Evolutionary conservation across 2,113 vertebrate species (phyloP), one percentile per base, ranked within the genome.

Genomic region (Mystacornis crossleyi): DNA sequence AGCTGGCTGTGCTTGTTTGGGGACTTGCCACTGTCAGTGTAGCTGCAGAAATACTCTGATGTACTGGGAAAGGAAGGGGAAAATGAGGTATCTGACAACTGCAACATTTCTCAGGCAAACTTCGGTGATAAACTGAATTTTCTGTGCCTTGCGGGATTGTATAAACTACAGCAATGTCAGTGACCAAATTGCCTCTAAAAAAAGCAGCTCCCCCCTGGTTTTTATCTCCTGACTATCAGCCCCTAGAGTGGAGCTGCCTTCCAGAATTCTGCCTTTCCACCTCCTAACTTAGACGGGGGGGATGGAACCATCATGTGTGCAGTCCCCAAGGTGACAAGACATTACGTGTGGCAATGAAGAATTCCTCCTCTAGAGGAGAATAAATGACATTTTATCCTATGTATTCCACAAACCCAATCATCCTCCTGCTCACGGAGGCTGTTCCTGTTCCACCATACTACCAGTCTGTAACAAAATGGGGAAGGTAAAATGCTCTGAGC

Each of bases 161-260:
- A 45, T 18, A 24, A 73, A 29, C 18, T 21, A 9, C 73, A 84
- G 43, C 79, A 60, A 12, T 14, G 4, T 19, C 61, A 43, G 40
- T 6, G 57, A 64, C 3, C 57, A 34, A 86, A 80, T 34, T n/a
- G 31, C 7, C 43, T 85, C 48, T 17, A 14, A n/a, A 70, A 80
- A 42, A 48, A 10, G 4, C 62, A 65, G 40, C 38, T 40, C 13
- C 33, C 7, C 36, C 8, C 43, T 53, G 73, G 1, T 8, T 85
- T 69, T 85, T 38, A 23, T 45, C 50, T 69, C 45, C 16, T n/a
- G 36, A 33, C 53, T 51, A 18, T 69, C 78, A 43, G 34, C 18
- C 45, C 4, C 9, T 33, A 0, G 19, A 0, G 19, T 16, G 25
- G 57, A 69, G 33, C 8, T 24, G n/a, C 20, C 23, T 50, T 60